Base-by-base conservation (phyloP, 2,113 vertebrate species). In the Sclerurus mexicanus region DNA sequence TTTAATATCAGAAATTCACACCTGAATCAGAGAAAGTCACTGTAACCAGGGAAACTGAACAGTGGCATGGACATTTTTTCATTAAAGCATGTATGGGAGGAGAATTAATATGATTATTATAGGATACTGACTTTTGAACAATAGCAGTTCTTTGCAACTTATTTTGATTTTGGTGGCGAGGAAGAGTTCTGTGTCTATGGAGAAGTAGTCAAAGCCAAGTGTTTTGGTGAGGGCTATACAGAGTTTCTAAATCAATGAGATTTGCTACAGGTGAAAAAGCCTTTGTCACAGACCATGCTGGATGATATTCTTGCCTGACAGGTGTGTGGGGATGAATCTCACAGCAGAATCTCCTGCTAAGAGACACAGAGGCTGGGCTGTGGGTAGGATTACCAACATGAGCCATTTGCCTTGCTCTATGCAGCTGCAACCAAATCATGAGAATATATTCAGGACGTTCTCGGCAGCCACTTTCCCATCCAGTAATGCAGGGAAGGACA, bases 31-130 rank as follows among this genome's bases (percentile, higher is more conserved):
- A 94, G 89, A 96, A 97, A 97, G 90, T 92, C 96, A 95, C 50
- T 88, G 98, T 98, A 98, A 98, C 97, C 97, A 97, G 86, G 97
- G 98, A 97, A 98, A 98, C 98, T 0, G 8, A 97, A 96, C 85
- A 87, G 91, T 49, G 30, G 44, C 87, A 81, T 17, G 8, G 42
- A 76, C 85, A 80, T 86, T 74, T 87, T 94, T 95, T 89, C 85
- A 78, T 83, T 96, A 90, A 96, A 95, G 81, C 1, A 0, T 44
- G 55, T 50, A 92, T 79, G 39, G 46, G 50, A 60, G 47, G 30
- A 93, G 76, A 89, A 96, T 85, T 75, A 88, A 68, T 62, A 42
- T 11, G 15, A 83, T 91, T 81, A 59, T 81, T 80, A 60, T 5
- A 94, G 60, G 40, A 79, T 58, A 90, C 35, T 85, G 64, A 17